Percentiles rank a stretch among this genome's conserved stretches.
Evolutionary conservation across 2,888 invertebrate genomes (phyloP).

Genomic region (Podotricha telesiphe): DNA sequence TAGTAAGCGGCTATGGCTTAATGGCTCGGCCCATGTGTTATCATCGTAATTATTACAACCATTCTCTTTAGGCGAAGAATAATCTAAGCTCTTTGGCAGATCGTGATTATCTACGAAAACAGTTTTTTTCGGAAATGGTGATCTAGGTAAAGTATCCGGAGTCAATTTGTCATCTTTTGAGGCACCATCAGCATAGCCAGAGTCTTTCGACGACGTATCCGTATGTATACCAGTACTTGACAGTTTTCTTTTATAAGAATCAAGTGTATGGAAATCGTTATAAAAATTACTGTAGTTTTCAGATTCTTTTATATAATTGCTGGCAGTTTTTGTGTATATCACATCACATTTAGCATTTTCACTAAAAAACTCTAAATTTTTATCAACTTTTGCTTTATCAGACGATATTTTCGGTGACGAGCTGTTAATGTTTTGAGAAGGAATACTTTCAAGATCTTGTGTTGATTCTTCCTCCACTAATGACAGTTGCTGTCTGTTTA

Average conservation of each 20-base stretch:
- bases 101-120: conserved; percentile 54
- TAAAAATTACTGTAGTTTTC: conserved; percentile 71
- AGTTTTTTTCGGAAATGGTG: conserved; percentile 58
- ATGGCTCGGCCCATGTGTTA: conserved; percentile 65
- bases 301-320: conserved; percentile 55
- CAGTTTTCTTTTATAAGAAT: conserved; percentile 58
- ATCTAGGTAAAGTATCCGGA: conserved; percentile 65
- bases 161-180: conserved; percentile 65
- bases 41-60: conserved; percentile 59
- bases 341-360: conserved; percentile 38
- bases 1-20: conserved; percentile 74
- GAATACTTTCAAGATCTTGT: conserved; percentile 75
- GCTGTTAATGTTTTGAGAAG: conserved; percentile 66
- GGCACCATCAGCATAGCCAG: conserved; percentile 73
- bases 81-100: conserved; percentile 68
- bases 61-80: conserved; percentile 59
- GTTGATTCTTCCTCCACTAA: conserved; percentile 80
- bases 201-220: conserved; percentile 76
- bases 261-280: conserved; percentile 63
- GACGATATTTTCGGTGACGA: conserved; percentile 62
- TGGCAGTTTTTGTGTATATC: conserved; percentile 43
- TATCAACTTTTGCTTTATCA: conserved; percentile 21
- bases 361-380: conserved; percentile 23
- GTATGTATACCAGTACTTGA: conserved; percentile 67
- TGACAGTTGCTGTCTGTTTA: conserved; percentile 74